These are phyloP conservation scores for Saguinus midas DNA, from an alignment of 2,113 vertebrate species.

Conservation along the genomic window DNA sequence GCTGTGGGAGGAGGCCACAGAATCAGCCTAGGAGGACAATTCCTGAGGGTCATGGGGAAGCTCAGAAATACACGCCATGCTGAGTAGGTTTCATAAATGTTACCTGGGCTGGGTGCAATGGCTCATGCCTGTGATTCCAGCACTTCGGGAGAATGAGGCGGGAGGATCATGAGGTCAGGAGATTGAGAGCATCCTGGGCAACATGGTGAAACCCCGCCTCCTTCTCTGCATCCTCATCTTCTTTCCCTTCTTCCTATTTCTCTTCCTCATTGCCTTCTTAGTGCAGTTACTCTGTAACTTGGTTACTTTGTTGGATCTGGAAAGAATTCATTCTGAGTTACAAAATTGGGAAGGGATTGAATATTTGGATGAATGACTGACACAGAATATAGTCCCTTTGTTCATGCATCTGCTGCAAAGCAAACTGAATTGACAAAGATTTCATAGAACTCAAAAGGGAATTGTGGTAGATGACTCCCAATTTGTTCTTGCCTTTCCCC, in stretches of 20 bases:
- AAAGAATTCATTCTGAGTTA: background rate
- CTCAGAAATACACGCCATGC: background rate
- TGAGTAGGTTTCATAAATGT: background rate
- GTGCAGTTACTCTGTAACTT: background rate
- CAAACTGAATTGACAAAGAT: background rate
- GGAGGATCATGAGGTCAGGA: no score
- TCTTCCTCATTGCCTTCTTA: background rate
- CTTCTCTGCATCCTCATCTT: background rate
- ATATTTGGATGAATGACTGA: background rate
- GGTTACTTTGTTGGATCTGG: background rate
- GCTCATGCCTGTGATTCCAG: no score
- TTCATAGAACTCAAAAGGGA: background rate
- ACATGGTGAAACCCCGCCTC: no score
- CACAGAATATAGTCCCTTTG: background rate
- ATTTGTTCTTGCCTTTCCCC: background rate
- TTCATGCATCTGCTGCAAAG: background rate
- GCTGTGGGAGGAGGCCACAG: background rate
- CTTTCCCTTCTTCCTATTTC: background rate
- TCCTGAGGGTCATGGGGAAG: background rate
- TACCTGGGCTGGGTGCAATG: background rate
- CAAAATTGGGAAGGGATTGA: background rate
- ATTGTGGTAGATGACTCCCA: background rate
- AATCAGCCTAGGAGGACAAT: background rate
- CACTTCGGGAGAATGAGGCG: no score
- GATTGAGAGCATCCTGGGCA: no score